phyloP scores from a whole-genome alignment of 2,797 vertebrate genomes.

The Dryobates pubescens region DNA sequence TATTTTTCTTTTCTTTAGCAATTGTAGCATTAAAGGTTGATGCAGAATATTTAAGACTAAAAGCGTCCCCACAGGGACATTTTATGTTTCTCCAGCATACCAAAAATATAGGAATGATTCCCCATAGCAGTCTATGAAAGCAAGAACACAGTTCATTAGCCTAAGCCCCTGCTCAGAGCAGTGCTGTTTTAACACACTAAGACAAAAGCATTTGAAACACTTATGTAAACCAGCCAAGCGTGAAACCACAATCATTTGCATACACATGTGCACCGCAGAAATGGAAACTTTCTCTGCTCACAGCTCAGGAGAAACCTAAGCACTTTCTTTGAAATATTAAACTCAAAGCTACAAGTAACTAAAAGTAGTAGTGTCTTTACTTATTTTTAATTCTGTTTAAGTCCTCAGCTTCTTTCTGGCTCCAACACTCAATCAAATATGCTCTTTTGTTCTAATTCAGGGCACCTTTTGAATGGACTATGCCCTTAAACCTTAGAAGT shows the following conservation, averaged over 20 bases:
- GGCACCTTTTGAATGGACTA: neutral
- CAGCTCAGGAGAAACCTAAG: neutral
- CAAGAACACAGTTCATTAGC: neutral
- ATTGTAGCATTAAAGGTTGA: neutral
- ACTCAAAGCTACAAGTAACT: neutral
- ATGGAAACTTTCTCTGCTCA: neutral
- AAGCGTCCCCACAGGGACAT: neutral
- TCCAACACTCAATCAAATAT: neutral
- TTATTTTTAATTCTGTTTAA: neutral
- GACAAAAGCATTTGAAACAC: neutral
- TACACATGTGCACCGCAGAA: neutral
- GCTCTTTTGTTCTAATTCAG: neutral
- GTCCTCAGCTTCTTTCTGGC: neutral
- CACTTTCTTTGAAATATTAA: neutral
- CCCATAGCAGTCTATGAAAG: neutral
- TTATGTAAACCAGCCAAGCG: neutral
- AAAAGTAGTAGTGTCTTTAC: neutral
- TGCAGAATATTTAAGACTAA: neutral
- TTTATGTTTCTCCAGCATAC: neutral
- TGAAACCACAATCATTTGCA: neutral
- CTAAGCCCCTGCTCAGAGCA: neutral
- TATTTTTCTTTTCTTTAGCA: neutral
- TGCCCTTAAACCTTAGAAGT: neutral
- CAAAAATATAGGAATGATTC: neutral
- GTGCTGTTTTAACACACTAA: neutral